Evolutionary conservation across 2,797 vertebrate genomes (phyloP).

Genomic region (Cossypha polioptera): DNA sequence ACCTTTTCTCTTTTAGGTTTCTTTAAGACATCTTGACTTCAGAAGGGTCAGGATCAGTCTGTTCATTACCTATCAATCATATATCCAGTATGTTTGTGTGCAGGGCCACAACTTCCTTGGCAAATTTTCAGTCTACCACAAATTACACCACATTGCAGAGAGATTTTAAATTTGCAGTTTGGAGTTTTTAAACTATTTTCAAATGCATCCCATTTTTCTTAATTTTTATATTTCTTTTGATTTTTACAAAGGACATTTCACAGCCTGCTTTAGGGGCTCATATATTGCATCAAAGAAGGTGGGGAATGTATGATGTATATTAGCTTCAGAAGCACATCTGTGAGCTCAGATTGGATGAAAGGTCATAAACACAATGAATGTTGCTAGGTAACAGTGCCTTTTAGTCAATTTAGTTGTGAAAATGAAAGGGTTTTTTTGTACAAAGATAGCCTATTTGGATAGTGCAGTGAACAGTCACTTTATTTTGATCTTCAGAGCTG

Average conservation of each 20-base stretch:
- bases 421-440: slow-evolving; percentile 78
- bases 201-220: slow-evolving; percentile 21
- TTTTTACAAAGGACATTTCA: slow-evolving; percentile 57
- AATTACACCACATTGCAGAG: neutral
- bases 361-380: slow-evolving; percentile 84
- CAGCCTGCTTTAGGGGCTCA: slow-evolving; percentile 47
- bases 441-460: slow-evolving; percentile 80
- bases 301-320: slow-evolving; percentile 76
- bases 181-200: neutral
- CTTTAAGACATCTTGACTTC: neutral
- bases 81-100: neutral
- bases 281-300: slow-evolving; percentile 65
- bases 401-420: slow-evolving; percentile 84
- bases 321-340: slow-evolving; percentile 82
- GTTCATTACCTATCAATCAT: neutral
- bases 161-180: neutral
- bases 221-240: slow-evolving; percentile 58
- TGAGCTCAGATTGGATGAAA: slow-evolving; percentile 82
- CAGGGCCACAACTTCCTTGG: neutral
- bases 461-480: slow-evolving; percentile 80
- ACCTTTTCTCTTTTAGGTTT: neutral
- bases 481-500: slow-evolving; percentile 79
- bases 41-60: neutral
- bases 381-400: slow-evolving; percentile 86
- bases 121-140: neutral